Conservation (phyloP, 2,797 vertebrate genomes). For the Neosilurus mollespiculum region DNA sequence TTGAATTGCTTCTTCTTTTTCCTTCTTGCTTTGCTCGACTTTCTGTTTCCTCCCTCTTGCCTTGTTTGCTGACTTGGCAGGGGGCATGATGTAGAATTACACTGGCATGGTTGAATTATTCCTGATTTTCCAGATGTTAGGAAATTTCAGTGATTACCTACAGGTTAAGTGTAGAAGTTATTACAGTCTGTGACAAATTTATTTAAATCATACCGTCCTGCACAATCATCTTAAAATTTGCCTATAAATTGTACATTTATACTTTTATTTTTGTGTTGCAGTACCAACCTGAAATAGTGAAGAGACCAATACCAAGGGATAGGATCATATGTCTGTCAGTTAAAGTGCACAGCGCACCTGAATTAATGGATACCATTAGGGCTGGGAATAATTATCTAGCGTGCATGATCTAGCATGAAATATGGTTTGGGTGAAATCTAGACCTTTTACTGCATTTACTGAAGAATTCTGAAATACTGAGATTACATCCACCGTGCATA, state of each 20-base stretch:
- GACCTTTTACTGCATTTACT: background rate
- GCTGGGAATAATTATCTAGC: slow-evolving; percentile 58
- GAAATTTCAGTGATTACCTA: slow-evolving; percentile 53
- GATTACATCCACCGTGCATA: slow-evolving; percentile 4
- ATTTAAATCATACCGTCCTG: background rate
- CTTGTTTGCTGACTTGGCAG: slow-evolving; percentile 59
- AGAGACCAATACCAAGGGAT: slow-evolving; percentile 19
- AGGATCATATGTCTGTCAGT: slow-evolving; percentile 56
- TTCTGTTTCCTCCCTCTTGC: slow-evolving; percentile 53
- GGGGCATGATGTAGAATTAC: slow-evolving; percentile 59
- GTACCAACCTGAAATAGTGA: slow-evolving; percentile 27
- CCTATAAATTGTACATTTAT: background rate
- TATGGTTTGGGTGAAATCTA: slow-evolving; percentile 30
- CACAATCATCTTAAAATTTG: background rate
- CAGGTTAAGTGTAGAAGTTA: background rate
- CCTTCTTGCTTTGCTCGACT: slow-evolving; percentile 47
- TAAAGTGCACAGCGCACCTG: slow-evolving; percentile 52
- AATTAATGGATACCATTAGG: slow-evolving; percentile 56
- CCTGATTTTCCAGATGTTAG: slow-evolving; percentile 23
- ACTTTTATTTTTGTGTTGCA: background rate
- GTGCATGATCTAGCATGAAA: slow-evolving; percentile 35
- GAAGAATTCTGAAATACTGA: slow-evolving; percentile 14
- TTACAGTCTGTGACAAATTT: background rate
- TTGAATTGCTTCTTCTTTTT: slow-evolving; percentile 47
- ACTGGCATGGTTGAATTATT: slow-evolving; percentile 38